Evolutionary conservation across 1,140 invertebrate species (phyloP), one percentile per base, ranked within the genome.

Genomic region (Meloidogyne hapla): DNA sequence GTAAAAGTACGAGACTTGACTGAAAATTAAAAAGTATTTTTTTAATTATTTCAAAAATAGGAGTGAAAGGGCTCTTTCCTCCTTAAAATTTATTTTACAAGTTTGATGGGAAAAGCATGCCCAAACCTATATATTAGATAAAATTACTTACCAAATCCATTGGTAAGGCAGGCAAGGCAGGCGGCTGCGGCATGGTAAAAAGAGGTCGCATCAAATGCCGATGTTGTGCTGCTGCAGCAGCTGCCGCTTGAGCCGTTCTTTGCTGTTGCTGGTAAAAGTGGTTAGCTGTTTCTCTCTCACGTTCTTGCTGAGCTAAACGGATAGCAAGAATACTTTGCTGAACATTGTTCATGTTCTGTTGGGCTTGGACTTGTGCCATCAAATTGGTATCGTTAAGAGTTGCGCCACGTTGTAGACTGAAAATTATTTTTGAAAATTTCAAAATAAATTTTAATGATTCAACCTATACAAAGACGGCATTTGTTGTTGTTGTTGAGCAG

Each of bases 221-320:
- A 25, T 77, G 70, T 74, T 74, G 71, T 38, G 23, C 23, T 2
- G 71, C 48, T 8, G 70, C 74, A 21, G 69, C 71, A 15, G 69
- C 72, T 77, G 74, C 38, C 0, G 76, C 76, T 42, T 81, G 10
- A 63, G 48, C 23, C 25, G 63, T 40, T 56, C 48, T 56, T 18
- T 48, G 76, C 15, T 81, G 77, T 26, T 81, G 78, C 42, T 69
- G 78, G 72, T 79, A 79, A 48, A 79, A 79, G 15, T 67, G n/a
- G 25, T 73, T 79, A 26, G 65, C 21, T n/a, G 69, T 26, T 26
- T 79, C 62, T 2, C 75, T 65, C 42, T 81, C 71, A n/a, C 79
- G 69, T 25, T 76, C 78, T 40, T 79, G 78, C n/a, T 79, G 78
- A 13, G 56, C 68, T 12, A 79, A 61, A 25, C 78, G 67, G 38